These are phyloP conservation scores for Hycleus phaleratus DNA, from an alignment of 1,140 invertebrate species.

Conservation along the genomic window DNA sequence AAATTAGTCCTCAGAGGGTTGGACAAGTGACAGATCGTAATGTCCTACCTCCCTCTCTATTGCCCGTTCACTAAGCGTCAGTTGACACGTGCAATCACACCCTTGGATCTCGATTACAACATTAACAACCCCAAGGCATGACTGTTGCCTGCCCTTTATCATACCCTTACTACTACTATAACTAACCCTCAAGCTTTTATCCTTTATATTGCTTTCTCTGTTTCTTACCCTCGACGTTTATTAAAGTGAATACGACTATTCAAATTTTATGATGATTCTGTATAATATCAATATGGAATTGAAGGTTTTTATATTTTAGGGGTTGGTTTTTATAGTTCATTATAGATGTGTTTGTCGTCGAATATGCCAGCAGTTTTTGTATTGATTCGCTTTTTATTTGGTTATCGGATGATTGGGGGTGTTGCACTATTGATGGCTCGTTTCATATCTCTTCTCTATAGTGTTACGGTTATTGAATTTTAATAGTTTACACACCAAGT, in stretches of 20 bases:
- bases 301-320: slow-evolving; percentile 17
- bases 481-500: too few species aligned
- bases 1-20: slow-evolving; percentile 22
- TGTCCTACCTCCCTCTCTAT: slow-evolving; percentile 11
- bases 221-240: slow-evolving; percentile 12
- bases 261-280: slow-evolving; percentile 16
- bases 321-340: slow-evolving; percentile 12
- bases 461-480: too few species aligned
- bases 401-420: background rate
- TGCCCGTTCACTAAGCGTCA: slow-evolving; percentile 2
- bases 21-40: slow-evolving; percentile 27
- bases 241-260: slow-evolving; percentile 17
- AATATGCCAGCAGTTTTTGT: background rate
- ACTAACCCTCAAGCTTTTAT: slow-evolving; percentile 1
- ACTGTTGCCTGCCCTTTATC: background rate
- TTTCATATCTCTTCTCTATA: background rate
- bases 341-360: slow-evolving; percentile 10
- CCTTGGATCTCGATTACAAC: slow-evolving; percentile 31
- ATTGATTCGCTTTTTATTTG: slow-evolving; percentile 14
- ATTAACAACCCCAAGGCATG: slow-evolving; percentile 25
- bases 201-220: slow-evolving; percentile 1
- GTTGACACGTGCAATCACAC: slow-evolving; percentile 28
- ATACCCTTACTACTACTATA: background rate
- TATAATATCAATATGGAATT: slow-evolving; percentile 16
- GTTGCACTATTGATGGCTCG: slow-evolving; percentile 1